Conservation (phyloP, 2,888 invertebrate genomes). For the Lasioglossum malachurum region DNA sequence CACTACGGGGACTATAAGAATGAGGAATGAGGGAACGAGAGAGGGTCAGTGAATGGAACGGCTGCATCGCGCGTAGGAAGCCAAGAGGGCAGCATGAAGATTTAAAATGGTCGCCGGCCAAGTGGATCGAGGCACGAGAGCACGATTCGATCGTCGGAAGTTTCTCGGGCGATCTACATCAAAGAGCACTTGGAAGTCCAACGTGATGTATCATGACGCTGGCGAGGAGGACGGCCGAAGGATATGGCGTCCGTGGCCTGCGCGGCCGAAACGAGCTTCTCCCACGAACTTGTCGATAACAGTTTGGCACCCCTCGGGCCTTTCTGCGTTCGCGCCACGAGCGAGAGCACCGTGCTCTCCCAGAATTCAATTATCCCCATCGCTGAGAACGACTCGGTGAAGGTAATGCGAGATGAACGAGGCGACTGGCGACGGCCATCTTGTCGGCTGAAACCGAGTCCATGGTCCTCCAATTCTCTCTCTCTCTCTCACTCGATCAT, state of each 20-base stretch:
- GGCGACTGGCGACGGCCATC: slow-evolving; percentile 60
- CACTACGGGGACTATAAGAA: neutral
- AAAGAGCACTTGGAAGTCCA: slow-evolving; percentile 48
- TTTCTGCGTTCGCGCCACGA: slow-evolving; percentile 68
- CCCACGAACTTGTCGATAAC: slow-evolving; percentile 70
- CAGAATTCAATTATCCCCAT: slow-evolving; percentile 79
- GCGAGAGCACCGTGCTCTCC: slow-evolving; percentile 49
- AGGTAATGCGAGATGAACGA: slow-evolving; percentile 75
- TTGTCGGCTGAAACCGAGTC: slow-evolving; percentile 49
- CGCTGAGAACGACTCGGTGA: slow-evolving; percentile 59
- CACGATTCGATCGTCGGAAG: slow-evolving; percentile 24
- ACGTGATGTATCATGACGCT: slow-evolving; percentile 35
- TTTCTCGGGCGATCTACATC: slow-evolving; percentile 14
- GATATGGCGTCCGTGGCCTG: slow-evolving; percentile 9
- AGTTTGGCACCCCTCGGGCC: slow-evolving; percentile 67
- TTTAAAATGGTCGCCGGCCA: neutral
- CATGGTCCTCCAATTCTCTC: neutral
- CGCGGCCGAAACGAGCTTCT: slow-evolving; percentile 48
- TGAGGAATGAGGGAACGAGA: neutral
- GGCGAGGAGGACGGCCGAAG: neutral
- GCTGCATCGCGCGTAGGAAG: neutral
- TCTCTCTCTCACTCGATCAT: neutral
- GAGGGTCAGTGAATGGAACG: neutral
- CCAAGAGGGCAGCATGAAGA: neutral
- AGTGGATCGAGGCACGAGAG: slow-evolving; percentile 20